phyloP scores from a whole-genome alignment of 2,797 vertebrate species.

The Eulemur rubriventer region DNA sequence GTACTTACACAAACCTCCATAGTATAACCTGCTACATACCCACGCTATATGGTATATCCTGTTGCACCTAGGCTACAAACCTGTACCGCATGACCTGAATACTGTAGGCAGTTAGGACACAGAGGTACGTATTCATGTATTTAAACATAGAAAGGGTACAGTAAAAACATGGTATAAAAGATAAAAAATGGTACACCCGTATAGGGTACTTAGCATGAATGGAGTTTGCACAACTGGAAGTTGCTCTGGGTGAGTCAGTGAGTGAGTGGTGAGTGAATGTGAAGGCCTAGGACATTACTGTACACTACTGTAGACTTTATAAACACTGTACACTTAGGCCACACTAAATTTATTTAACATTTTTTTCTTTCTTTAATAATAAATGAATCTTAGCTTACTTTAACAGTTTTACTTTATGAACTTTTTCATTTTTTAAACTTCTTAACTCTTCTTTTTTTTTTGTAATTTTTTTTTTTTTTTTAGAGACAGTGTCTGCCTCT shows the following conservation, averaged over 20 bases:
- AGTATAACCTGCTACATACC: no score
- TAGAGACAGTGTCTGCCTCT: background rate
- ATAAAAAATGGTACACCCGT: background rate
- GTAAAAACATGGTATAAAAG: background rate
- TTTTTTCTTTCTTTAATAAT: background rate
- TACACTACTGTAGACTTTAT: background rate
- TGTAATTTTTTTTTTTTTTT: no score
- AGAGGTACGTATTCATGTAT: background rate
- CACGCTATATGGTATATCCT: background rate
- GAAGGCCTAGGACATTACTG: background rate
- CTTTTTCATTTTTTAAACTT: background rate
- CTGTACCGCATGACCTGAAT: background rate
- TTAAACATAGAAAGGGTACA: background rate
- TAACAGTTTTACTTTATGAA: background rate
- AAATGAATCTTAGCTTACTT: background rate
- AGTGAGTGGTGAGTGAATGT: background rate
- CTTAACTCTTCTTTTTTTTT: no score
- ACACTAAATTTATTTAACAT: background rate
- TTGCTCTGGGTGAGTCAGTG: background rate
- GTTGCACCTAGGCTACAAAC: background rate
- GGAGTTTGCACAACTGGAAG: background rate
- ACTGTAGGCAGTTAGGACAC: background rate
- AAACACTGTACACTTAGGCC: background rate
- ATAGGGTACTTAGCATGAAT: background rate
- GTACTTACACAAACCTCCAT: no score